These are phyloP conservation scores for Istiophorus platypterus DNA, from an alignment of 2,113 vertebrate genomes.

Conservation along the genomic window DNA sequence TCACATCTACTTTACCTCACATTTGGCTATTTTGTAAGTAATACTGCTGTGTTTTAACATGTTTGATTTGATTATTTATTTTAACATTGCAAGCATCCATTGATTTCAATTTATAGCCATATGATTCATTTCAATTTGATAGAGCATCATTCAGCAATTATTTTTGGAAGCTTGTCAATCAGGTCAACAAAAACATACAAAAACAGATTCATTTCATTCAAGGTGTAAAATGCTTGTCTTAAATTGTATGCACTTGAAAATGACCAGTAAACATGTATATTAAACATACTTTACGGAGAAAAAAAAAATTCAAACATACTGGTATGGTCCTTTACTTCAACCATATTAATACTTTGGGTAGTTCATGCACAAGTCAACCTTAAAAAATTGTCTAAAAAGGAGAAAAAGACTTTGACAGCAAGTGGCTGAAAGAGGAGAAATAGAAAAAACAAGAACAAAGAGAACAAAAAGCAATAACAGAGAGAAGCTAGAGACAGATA, in stretches of 20 bases:
- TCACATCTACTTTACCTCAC: not conserved
- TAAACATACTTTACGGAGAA: not conserved
- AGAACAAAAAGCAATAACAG: not conserved
- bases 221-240: too few relatives aligned
- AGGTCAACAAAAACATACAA: not conserved
- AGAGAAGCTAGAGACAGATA: not conserved
- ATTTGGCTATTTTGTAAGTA: not conserved
- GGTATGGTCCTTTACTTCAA: not conserved
- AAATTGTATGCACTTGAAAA: not conserved
- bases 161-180: not conserved
- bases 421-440: not conserved
- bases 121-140: not conserved
- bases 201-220: too few relatives aligned
- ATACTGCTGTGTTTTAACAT: not conserved
- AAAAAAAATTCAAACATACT: not conserved
- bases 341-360: not conserved
- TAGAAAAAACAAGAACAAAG: not conserved
- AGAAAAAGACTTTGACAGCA: constrained; percentile 1
- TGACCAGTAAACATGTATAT: not conserved
- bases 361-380: not conserved
- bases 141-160: not conserved
- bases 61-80: not conserved
- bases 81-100: not conserved
- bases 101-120: not conserved
- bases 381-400: constrained; percentile 2